Base-by-base conservation (phyloP, 2,797 vertebrate genomes). In the Macropus fuliginosus region DNA sequence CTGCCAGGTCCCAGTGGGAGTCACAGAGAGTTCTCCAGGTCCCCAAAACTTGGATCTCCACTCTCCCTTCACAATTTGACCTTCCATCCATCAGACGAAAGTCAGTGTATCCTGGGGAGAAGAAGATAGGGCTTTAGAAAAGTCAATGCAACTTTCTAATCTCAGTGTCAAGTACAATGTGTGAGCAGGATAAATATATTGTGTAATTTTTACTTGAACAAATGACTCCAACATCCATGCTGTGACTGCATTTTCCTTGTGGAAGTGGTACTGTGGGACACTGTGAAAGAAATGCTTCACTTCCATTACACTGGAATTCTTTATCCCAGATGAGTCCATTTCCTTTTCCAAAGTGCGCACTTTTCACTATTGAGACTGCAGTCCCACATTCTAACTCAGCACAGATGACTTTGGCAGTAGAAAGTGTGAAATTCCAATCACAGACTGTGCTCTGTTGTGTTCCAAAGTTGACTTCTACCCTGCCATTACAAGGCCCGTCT, bases 1-100 rank as follows among this genome's bases (percentile, higher is more conserved):
- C 97, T 91, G 95, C 93, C 96, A 98, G 40, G 95, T 91, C 97
- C 98, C 98, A 98, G 56, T 97, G 96, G n/a, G 97, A 97, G 9
- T 0, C 94, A 81, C 98, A 98, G 27, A 99, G 96, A 0, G 50
- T 95, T 95, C 95, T 97, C 98, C 98, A 98, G 0, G 0, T 94
- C n/a, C 89, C 95, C 90, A 94, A 96, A 24, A 97, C 95, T 3
- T 89, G 96, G 57, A 98, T 92, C 93, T 99, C 98, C 94, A 99
- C 98, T 95, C 92, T 98, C 56, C 98, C 98, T n/a, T 98, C 98
- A 94, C 98, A 99, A 0, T 29, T 28, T 14, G 96, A 91, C 5
- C 50, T 97, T 14, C 97, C 97, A 0, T 97, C 97, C 94, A 98
- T 34, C 1, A 97, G 94, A n/a, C 24, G 50, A 1, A 97, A 56